A percentile compares a stretch with the other conserved stretches of the same genome.
These are phyloP conservation scores for Zonotrichia albicollis DNA, from an alignment of 2,797 vertebrate species.

Conservation along the genomic window DNA sequence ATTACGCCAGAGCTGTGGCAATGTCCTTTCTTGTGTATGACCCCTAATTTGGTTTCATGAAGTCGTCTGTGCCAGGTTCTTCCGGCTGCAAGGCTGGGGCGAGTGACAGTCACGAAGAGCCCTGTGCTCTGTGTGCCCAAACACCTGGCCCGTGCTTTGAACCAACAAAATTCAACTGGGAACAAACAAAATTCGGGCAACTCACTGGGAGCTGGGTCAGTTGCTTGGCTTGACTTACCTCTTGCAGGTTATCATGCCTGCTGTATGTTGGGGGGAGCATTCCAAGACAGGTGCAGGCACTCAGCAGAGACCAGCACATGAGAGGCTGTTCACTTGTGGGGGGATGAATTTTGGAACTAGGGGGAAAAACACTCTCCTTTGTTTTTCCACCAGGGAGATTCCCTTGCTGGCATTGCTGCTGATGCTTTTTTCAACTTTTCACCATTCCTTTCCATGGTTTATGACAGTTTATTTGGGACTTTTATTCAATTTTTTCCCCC, in stretches of 20 bases:
- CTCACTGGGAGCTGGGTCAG: too few species aligned
- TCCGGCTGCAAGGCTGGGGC: conserved; percentile 25
- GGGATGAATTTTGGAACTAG: neutral
- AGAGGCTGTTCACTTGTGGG: neutral
- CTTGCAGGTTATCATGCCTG: accelerated
- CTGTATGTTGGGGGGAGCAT: too few species aligned
- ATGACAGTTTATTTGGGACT: neutral
- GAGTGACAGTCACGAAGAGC: conserved; percentile 37
- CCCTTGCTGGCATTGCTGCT: too few species aligned
- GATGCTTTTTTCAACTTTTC: neutral
- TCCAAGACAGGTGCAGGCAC: neutral
- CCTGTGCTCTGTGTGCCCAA: neutral
- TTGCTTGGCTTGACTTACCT: neutral
- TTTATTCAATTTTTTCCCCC: neutral
- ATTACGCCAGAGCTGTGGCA: conserved; percentile 75
- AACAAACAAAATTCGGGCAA: neutral
- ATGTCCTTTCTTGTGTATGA: conserved; percentile 70
- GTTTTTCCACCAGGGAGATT: neutral
- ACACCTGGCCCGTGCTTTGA: neutral
- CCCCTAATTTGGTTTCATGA: conserved; percentile 72
- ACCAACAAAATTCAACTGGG: neutral
- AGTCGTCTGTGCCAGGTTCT: conserved; percentile 63
- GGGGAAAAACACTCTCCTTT: neutral
- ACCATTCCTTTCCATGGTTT: neutral
- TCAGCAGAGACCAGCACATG: neutral